phyloP scores from a whole-genome alignment of 2,113 vertebrate genomes.

The Apeltes quadracus region DNA sequence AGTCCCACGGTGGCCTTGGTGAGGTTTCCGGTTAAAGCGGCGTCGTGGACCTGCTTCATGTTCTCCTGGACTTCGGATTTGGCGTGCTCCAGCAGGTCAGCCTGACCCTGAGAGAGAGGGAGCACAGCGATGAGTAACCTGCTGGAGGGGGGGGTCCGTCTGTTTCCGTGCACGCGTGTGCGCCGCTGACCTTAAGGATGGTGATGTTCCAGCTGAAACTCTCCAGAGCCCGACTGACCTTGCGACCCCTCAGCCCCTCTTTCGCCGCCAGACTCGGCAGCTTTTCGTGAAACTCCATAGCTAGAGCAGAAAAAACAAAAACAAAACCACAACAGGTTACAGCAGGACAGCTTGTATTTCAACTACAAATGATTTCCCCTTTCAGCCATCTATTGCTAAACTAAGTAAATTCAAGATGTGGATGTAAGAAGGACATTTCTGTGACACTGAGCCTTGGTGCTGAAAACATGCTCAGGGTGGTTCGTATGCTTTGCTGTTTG shows the following conservation, averaged over 20 bases:
- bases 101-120: slow-evolving; percentile 85
- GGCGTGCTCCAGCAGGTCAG: slow-evolving; percentile 91
- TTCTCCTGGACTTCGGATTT: slow-evolving; percentile 92
- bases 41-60: slow-evolving; percentile 92
- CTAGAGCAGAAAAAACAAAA: slow-evolving; percentile 71
- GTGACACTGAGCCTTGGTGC: background rate
- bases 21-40: slow-evolving; percentile 89
- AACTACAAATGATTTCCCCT: background rate
- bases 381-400: background rate
- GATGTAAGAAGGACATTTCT: background rate
- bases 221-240: slow-evolving; percentile 91
- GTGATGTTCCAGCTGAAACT: slow-evolving; percentile 98
- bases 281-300: slow-evolving; percentile 95
- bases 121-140: slow-evolving; percentile 25
- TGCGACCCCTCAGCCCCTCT: slow-evolving; percentile 93
- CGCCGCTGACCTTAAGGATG: slow-evolving; percentile 88
- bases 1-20: slow-evolving; percentile 77
- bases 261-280: slow-evolving; percentile 86
- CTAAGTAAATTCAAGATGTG: no score
- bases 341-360: no score
- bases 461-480: background rate
- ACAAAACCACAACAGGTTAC: slow-evolving; percentile 15
- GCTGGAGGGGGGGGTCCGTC: no score
- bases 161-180: background rate
- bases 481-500: background rate